Percentiles rank a stretch among this genome's conserved stretches.
These are phyloP conservation scores for Microctenopoma steveboyesi DNA, from an alignment of 2,797 vertebrate genomes.

Conservation along the genomic window DNA sequence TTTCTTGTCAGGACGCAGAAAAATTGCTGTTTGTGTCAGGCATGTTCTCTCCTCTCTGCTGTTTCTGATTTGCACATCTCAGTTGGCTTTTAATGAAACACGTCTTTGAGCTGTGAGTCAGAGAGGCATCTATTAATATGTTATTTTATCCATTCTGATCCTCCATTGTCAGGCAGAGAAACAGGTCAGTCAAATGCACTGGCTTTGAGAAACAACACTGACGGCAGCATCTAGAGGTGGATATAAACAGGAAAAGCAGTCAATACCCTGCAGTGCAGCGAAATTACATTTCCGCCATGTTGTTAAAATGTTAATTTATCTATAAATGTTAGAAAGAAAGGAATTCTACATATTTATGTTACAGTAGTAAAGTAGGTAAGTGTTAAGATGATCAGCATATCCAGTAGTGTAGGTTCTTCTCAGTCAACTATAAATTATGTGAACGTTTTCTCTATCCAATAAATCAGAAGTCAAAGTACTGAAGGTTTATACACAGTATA, in stretches of 20 bases:
- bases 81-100: slow-evolving; percentile 66
- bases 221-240: slow-evolving; percentile 32
- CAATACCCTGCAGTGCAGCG: slow-evolving; percentile 8
- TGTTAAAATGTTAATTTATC: slow-evolving; percentile 20
- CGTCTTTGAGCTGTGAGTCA: slow-evolving; percentile 58
- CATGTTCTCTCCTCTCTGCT: slow-evolving; percentile 37
- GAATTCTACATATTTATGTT: slow-evolving; percentile 1
- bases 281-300: slow-evolving; percentile 4
- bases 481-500: not conserved
- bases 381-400: not conserved
- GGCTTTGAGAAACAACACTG: slow-evolving; percentile 31
- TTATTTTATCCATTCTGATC: slow-evolving; percentile 56
- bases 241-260: slow-evolving; percentile 15
- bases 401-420: slow-evolving; percentile 2
- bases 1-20: slow-evolving; percentile 26
- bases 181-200: slow-evolving; percentile 34
- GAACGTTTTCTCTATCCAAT: not conserved
- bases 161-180: slow-evolving; percentile 48
- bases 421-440: not conserved
- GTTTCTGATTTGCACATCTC: slow-evolving; percentile 54
- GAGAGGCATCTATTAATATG: slow-evolving; percentile 54
- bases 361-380: not conserved
- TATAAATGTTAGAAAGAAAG: not conserved
- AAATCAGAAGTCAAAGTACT: not conserved
- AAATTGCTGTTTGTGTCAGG: slow-evolving; percentile 31